Percentiles rank a stretch among this genome's conserved stretches.
Conservation (phyloP, 1,140 invertebrate species). For the Lepidurus apus region DNA sequence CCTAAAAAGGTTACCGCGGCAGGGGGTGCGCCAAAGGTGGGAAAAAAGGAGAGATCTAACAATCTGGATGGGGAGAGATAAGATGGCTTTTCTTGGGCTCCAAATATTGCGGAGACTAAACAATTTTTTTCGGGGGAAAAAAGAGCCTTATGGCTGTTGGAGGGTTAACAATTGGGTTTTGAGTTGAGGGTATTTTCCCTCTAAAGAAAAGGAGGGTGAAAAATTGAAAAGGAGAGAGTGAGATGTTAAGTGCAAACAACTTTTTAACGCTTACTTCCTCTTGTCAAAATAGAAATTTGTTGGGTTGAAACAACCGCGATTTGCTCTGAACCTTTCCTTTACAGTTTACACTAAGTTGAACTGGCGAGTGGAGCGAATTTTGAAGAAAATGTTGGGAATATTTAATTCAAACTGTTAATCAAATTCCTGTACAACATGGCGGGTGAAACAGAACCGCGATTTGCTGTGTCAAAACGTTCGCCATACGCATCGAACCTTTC, state of each 20-base stretch:
- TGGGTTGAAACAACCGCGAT: background rate
- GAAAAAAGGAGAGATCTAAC: background rate
- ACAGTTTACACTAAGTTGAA: background rate
- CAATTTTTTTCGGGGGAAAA: no score
- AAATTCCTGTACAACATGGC: no score
- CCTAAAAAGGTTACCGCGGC: constrained; percentile 6
- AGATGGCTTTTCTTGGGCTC: background rate
- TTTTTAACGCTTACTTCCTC: background rate
- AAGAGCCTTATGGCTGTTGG: no score
- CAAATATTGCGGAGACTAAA: no score
- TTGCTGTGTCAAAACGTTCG: background rate
- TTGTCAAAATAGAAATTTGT: constrained; percentile 15
- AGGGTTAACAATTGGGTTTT: no score
- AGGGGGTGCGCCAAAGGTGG: background rate
- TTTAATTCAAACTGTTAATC: no score
- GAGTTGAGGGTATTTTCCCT: no score
- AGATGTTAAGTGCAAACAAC: constrained; percentile 5
- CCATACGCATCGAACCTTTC: background rate
- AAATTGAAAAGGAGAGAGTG: background rate
- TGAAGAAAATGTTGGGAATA: no score
- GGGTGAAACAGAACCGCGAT: background rate
- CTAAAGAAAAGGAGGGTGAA: no score
- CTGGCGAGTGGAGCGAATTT: no score
- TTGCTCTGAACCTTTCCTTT: background rate
- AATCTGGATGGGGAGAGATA: background rate